Conservation (phyloP, 2,888 invertebrate genomes). For the Orchesella flavescens region DNA sequence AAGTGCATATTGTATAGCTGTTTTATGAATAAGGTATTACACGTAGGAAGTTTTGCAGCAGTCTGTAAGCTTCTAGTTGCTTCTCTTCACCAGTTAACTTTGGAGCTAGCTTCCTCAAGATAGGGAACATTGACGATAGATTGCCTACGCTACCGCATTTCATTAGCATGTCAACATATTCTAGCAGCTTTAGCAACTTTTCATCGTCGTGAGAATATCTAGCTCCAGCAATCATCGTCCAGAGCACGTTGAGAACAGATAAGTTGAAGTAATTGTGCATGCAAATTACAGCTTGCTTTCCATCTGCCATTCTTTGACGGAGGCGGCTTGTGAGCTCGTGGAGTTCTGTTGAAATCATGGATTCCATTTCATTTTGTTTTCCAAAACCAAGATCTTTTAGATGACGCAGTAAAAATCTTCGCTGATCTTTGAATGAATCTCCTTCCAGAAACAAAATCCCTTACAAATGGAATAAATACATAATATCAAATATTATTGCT, state of each 20-base stretch:
- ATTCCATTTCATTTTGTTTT: conserved; percentile 48
- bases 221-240: conserved; percentile 60
- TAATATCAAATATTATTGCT: too few species aligned
- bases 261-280: conserved; percentile 63
- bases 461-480: neutral
- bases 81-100: conserved; percentile 9
- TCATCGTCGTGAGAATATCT: conserved; percentile 54
- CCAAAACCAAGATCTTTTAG: conserved; percentile 66
- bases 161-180: conserved; percentile 41
- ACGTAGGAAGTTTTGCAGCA: conserved; percentile 32
- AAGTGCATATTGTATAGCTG: too few species aligned
- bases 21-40: neutral
- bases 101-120: conserved; percentile 35
- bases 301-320: conserved; percentile 33
- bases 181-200: conserved; percentile 33
- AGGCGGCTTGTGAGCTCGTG: conserved; percentile 52
- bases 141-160: conserved; percentile 28
- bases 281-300: conserved; percentile 19
- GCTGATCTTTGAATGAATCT: conserved; percentile 68
- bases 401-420: conserved; percentile 65
- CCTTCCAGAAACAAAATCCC: conserved; percentile 67
- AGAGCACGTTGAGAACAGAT: conserved; percentile 59
- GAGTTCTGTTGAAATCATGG: conserved; percentile 56
- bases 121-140: conserved; percentile 30
- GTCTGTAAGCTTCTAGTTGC: conserved; percentile 19